A percentile compares a stretch with the other conserved stretches of the same genome.
phyloP scores from a whole-genome alignment of 2,888 invertebrate species.

The Drosophila niveifrons region DNA sequence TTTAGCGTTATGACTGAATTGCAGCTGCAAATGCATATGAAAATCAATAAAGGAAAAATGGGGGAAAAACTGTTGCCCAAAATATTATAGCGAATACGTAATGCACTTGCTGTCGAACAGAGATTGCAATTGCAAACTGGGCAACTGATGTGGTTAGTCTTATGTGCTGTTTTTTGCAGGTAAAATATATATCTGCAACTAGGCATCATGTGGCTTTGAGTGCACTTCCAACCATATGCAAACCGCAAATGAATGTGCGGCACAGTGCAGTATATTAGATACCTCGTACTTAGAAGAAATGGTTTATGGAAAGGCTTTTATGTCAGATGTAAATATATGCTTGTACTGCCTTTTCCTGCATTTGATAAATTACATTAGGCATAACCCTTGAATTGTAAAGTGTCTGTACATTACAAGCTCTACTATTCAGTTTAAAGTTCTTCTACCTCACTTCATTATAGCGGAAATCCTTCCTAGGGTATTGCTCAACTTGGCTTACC shows the following conservation, averaged over 20 bases:
- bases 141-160: not conserved
- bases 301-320: not conserved
- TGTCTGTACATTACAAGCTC: too few relatives aligned
- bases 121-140: not conserved
- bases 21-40: conserved; percentile 52
- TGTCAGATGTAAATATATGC: too few relatives aligned
- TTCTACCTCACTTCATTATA: not conserved
- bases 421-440: too few relatives aligned
- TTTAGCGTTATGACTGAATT: conserved; percentile 45
- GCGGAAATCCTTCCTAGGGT: not conserved
- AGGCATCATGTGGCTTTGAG: conserved; percentile 28
- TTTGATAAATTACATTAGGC: too few relatives aligned
- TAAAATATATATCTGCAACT: conserved; percentile 23
- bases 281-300: not conserved
- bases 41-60: conserved; percentile 40
- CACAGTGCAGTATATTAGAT: conserved; percentile 10
- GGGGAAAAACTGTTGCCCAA: conserved; percentile 11
- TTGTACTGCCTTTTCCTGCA: too few relatives aligned
- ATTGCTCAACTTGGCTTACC: not conserved
- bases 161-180: not conserved
- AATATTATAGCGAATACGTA: conserved; percentile 22
- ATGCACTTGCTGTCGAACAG: conserved; percentile 13
- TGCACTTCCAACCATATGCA: conserved; percentile 10
- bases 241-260: conserved; percentile 45
- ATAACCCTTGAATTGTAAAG: too few relatives aligned